Base-by-base conservation (phyloP, 2,888 invertebrate species). In the Meteorus colon region DNA sequence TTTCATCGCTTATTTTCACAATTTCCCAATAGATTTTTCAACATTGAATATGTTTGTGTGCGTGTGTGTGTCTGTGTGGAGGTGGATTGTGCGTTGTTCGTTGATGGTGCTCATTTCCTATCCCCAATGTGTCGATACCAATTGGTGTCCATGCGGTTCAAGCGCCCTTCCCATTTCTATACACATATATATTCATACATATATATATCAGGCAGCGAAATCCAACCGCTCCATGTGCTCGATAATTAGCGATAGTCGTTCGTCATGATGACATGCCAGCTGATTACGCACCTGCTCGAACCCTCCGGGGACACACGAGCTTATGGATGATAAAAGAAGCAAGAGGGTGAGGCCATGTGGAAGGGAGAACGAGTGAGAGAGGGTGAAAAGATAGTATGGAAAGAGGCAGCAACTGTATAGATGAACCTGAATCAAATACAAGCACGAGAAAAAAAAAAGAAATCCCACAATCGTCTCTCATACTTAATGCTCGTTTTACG, bases 211-310 rank as follows among this genome's bases (percentile, higher is more conserved):
- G 19, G n/a, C n/a, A 55, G 19, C 19, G 19, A 55, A 68, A 76
- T 78, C 77, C 74, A 77, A 76, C 48, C 65, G 76, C 79, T 76
- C 19, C 19, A 55, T 55, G 19, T 76, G 79, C 81, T 82, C 84
- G 85, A 85, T 86, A 87, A 86, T 87, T 87, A 86, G 84, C 85
- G 85, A 84, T 84, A 85, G 85, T 86, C 84, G 85, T 87, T 86
- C 84, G 82, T 85, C 84, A 84, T 81, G 80, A 82, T 82, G 84
- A 84, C 86, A 84, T 83, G 83, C 79, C 82, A 82, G 85, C 85
- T 86, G 86, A 87, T 88, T 85, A 85, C 84, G 81, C 84, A 82
- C 81, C 80, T 81, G 81, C 80, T 79, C 79, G 55, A 76, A 78
- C 77, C 73, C 75, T 76, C 76, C 14, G 24, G 27, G 16, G 60